These are phyloP conservation scores for Hydroisotoma schaefferi DNA, from an alignment of 2,888 invertebrate genomes.

Conservation along the genomic window DNA sequence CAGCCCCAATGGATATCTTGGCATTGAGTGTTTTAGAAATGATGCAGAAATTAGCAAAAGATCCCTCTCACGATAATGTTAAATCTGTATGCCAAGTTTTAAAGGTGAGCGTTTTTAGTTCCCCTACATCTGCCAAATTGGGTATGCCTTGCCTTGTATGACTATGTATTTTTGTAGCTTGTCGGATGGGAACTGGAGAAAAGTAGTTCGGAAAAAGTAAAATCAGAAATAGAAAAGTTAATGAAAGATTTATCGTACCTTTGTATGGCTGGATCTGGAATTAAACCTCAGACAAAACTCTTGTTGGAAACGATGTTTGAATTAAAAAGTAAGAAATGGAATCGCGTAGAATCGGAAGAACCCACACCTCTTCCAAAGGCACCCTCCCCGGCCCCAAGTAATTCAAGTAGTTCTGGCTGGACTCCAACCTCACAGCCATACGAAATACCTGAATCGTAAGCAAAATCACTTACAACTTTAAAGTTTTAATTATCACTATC, in stretches of 20 bases:
- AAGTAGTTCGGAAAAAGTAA: constrained; percentile 19
- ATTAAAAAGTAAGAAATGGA: constrained; percentile 39
- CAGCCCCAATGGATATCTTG: constrained; percentile 29
- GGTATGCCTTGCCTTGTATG: background rate
- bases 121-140: background rate
- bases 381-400: background rate
- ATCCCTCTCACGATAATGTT: constrained; percentile 31
- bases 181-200: constrained; percentile 45
- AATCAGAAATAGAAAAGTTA: constrained; percentile 26
- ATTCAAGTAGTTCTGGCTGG: constrained; percentile 3
- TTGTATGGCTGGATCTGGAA: constrained; percentile 8
- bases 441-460: constrained; percentile 42
- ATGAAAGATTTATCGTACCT: constrained; percentile 31
- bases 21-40: constrained; percentile 39
- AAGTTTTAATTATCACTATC: too few species aligned
- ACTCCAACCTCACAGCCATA: constrained; percentile 22
- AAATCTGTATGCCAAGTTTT: constrained; percentile 35
- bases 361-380: constrained; percentile 5
- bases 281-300: constrained; percentile 14
- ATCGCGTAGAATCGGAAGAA: constrained; percentile 25
- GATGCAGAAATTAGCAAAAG: constrained; percentile 33
- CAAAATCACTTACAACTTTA: background rate
- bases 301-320: constrained; percentile 36
- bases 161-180: constrained; percentile 27
- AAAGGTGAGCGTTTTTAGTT: constrained; percentile 28